phyloP scores from a whole-genome alignment of 2,888 invertebrate species.

The Parnassius smintheus region DNA sequence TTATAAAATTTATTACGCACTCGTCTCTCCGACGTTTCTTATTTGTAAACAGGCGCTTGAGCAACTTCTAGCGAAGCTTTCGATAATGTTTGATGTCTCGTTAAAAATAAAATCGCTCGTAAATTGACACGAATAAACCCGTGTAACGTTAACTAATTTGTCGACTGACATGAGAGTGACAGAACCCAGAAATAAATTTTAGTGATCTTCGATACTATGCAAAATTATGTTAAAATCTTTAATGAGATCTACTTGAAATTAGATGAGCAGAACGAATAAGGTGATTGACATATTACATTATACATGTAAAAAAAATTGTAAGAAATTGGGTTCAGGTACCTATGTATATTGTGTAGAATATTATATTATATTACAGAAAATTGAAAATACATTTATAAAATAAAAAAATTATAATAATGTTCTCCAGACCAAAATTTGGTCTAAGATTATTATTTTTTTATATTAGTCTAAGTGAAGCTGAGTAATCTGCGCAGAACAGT shows the following conservation, averaged over 20 bases:
- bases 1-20: conserved; percentile 80
- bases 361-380: background rate
- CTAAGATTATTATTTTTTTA: too few relatives aligned
- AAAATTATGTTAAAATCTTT: conserved; percentile 63
- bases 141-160: conserved; percentile 67
- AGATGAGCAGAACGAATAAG: conserved; percentile 8
- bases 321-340: too few relatives aligned
- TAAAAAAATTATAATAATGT: background rate
- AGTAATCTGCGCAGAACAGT: too few relatives aligned
- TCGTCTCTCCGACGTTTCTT: conserved; percentile 71
- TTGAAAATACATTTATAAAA: background rate
- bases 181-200: conserved; percentile 62
- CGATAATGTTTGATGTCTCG: conserved; percentile 79
- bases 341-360: too few relatives aligned
- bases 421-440: too few relatives aligned
- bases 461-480: too few relatives aligned
- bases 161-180: conserved; percentile 67
- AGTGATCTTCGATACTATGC: conserved; percentile 49
- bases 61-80: conserved; percentile 61
- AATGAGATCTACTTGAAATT: conserved; percentile 61
- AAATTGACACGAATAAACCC: conserved; percentile 74
- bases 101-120: conserved; percentile 75
- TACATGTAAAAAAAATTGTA: too few relatives aligned
- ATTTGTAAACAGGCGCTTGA: conserved; percentile 77
- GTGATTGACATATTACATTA: too few relatives aligned